Percentiles rank a stretch among this genome's conserved stretches.
These are phyloP conservation scores for Rhinoptilus africanus DNA, from an alignment of 2,113 vertebrate species.

Conservation along the genomic window DNA sequence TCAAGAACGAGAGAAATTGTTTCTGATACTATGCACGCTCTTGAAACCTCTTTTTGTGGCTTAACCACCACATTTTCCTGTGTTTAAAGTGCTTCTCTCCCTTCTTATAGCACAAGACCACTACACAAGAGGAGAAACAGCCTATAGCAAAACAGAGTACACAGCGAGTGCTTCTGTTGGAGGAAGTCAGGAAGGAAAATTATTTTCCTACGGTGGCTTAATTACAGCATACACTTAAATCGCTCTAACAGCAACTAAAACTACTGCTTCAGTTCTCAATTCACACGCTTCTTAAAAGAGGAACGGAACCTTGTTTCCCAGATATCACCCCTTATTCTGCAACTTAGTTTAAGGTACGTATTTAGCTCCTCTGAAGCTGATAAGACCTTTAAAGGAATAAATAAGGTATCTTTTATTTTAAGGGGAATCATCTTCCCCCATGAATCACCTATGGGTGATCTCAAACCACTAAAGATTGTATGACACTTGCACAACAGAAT, in stretches of 20 bases:
- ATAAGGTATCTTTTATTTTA: background rate
- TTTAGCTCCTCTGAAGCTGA: background rate
- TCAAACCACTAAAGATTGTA: background rate
- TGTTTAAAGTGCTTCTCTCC: background rate
- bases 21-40: background rate
- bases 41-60: background rate
- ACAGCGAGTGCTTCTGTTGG: background rate
- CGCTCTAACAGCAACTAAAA: background rate
- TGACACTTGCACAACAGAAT: background rate
- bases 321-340: background rate
- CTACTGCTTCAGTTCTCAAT: background rate
- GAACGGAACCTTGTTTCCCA: background rate
- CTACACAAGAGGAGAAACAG: background rate
- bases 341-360: background rate
- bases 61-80: slow-evolving; percentile 13
- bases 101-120: background rate
- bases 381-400: background rate
- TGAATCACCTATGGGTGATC: background rate
- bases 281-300: background rate
- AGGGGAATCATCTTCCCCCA: background rate
- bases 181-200: background rate
- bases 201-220: background rate
- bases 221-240: background rate
- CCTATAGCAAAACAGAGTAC: background rate
- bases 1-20: background rate